Evolutionary conservation across 2,113 vertebrate species (phyloP).

Genomic region (Prinia subflava): DNA sequence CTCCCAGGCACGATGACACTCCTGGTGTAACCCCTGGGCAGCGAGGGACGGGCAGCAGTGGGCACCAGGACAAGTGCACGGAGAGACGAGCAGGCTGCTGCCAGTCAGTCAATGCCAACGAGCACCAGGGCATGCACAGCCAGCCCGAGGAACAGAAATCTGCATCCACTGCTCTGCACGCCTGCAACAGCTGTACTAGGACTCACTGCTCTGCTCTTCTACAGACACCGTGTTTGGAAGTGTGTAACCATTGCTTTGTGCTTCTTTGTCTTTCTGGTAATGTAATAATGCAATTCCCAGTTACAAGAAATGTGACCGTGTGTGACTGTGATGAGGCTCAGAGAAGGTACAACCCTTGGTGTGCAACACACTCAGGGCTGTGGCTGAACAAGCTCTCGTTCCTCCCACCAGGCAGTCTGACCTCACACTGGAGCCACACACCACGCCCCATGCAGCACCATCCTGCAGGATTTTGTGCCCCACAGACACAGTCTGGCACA

Average conservation of each 20-base stretch:
- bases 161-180: not conserved
- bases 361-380: accelerated
- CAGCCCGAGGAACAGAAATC: not conserved
- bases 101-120: accelerated
- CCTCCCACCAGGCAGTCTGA: not conserved
- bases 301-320: not conserved
- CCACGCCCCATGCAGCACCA: not conserved
- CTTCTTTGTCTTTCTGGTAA: not conserved
- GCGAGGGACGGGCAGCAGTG: accelerated
- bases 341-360: not conserved
- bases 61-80: not conserved
- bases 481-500: not conserved
- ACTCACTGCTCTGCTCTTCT: not conserved
- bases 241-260: not conserved
- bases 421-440: not conserved
- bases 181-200: not conserved
- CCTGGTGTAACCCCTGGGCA: not conserved
- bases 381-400: not conserved
- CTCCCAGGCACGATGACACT: not conserved
- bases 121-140: not conserved
- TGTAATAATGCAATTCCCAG: not conserved
- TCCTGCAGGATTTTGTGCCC: accelerated
- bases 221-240: not conserved
- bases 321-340: accelerated
- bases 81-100: not conserved